Conservation (phyloP, 2,797 vertebrate genomes). For the Erithacus rubecula region DNA sequence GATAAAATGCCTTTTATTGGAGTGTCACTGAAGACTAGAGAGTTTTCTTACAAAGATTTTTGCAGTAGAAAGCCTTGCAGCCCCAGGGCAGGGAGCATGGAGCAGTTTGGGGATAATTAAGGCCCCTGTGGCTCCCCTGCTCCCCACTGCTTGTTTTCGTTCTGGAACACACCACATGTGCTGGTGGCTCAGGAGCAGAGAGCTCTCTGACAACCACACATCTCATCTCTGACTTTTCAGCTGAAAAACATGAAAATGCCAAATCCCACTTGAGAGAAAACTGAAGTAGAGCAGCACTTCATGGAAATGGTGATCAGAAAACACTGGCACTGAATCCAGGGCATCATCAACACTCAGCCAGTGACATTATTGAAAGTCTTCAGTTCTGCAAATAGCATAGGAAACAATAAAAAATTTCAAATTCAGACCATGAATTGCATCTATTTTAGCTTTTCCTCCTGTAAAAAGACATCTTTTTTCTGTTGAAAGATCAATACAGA, state of each 20-base stretch:
- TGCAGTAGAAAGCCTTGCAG: background rate
- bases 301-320: background rate
- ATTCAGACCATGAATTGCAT: background rate
- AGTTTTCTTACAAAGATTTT: background rate
- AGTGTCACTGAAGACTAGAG: background rate
- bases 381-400: background rate
- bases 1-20: background rate
- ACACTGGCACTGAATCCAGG: background rate
- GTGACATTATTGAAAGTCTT: background rate
- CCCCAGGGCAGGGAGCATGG: background rate
- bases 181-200: background rate
- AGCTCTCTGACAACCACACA: background rate
- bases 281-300: background rate
- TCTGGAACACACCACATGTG: background rate
- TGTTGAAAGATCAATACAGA: background rate
- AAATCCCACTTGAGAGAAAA: background rate
- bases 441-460: background rate
- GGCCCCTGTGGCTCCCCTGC: background rate
- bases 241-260: background rate
- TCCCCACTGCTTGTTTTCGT: slow-evolving; percentile 25
- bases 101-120: background rate
- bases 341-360: background rate
- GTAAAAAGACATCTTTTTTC: background rate
- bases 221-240: background rate
- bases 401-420: background rate